Evolutionary conservation across 2,797 vertebrate species (phyloP), one percentile per base, ranked within the genome.

Genomic region (Cynopterus sphinx): DNA sequence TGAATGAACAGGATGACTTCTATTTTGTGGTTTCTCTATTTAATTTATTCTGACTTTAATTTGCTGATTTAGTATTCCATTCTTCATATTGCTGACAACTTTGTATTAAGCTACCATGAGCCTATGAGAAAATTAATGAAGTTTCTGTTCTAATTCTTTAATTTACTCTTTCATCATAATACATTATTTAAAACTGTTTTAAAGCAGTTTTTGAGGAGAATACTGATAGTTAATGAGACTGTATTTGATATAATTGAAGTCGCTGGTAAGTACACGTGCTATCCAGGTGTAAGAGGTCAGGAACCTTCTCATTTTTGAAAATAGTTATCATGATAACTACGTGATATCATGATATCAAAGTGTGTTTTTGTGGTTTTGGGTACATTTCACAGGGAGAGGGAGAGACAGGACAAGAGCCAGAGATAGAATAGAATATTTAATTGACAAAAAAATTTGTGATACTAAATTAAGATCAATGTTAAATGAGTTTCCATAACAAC

Each of bases 61-160:
- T 55, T 86, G 13, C 21, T 73, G 26, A 15, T 65, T 78, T 21
- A 31, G n/a, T 49, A 43, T 73, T 59, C 46, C 41, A 53, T 55
- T 61, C 55, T 96, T 96, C n/a, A 81, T 75, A 83, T 24, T 84
- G 70, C 21, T 89, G 33, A 92, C 6, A 74, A 46, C 86, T 91
- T 89, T 74, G 6, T 49, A 67, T 59, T 46, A 94, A 24, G 24
- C 28, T 90, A 79, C 33, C 43, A 57, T 31, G 2, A 51, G 7
- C 55, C 46, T 21, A 39, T 81, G 53, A 61, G 26, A 73, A 90
- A 74, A 68, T 0, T 36, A n/a, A 65, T 87, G 41, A 86, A 43
- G 26, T 81, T 86, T 88, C 33, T 91, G 6, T 85, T 63, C 53
- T 81, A 67, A 39, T 85, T 85, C 39, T 94, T 91, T 90, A 61